Conservation (phyloP, 2,888 invertebrate genomes). For the Willowsia nigromaculata region DNA sequence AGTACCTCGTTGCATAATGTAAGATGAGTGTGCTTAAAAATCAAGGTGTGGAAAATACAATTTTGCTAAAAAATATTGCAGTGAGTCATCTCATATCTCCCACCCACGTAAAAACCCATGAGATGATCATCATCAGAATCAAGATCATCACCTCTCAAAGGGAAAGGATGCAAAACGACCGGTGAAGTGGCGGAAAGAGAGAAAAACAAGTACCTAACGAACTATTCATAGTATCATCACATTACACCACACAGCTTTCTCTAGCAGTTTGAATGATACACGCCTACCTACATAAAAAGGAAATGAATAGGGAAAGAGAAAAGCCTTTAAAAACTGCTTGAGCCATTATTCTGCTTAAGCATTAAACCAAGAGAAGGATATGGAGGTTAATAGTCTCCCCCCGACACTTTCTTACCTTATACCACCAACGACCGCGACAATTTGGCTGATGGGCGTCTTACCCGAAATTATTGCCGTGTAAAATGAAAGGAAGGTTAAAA, state of each 20-base stretch:
- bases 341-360: constrained; percentile 21
- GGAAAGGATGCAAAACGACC: background rate
- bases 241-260: background rate
- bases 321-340: background rate
- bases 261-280: background rate
- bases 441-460: constrained; percentile 57
- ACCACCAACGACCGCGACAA: constrained; percentile 38
- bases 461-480: constrained; percentile 53
- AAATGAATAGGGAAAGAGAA: background rate
- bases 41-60: constrained; percentile 43
- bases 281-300: background rate
- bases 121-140: background rate
- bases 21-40: background rate
- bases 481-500: background rate
- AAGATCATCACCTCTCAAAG: constrained; percentile 1
- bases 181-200: background rate
- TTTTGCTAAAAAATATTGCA: constrained; percentile 54
- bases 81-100: constrained; percentile 36
- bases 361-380: background rate
- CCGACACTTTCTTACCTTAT: background rate
- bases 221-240: background rate
- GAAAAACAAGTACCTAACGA: background rate
- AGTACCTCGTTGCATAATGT: background rate
- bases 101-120: constrained; percentile 31
- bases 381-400: constrained; percentile 54